Base-by-base conservation (phyloP, 2,888 invertebrate genomes). In the Venusia cambrica region DNA sequence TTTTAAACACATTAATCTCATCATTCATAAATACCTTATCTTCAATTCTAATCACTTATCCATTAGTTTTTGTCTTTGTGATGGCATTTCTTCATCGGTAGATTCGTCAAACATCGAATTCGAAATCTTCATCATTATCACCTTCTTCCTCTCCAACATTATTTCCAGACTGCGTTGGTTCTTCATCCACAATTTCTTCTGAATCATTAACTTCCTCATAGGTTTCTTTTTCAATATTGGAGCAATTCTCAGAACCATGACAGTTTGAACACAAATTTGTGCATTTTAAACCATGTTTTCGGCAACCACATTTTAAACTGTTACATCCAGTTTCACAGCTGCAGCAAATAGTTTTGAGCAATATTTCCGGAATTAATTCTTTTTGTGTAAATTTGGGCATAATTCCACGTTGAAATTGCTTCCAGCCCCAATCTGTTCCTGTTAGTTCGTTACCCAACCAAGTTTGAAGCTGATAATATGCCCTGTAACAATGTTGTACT, bases 311-410 rank as follows among this genome's bases (percentile, higher is more conserved):
- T 45, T 43, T 47, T 41, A 42, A 45, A 47, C 41, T 45, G 41
- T 45, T 45, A 38, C 47, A 45, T 44, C 43, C 43, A 47, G 51
- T 45, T 46, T 48, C 42, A 46, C 43, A 45, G 42, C 46, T n/a
- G n/a, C 48, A 51, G 51, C 46, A 50, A 47, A 45, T 47, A 41
- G 43, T 48, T 51, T 46, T 45, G 38, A 46, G 40, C 39, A 51
- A 44, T 29, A 42, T 35, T 49, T 38, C 45, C 36, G 47, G 45
- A 50, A 40, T 50, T 38, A 45, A n/a, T 24, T 33, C 26, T 4
- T 36, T 29, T 36, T 36, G 6, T 25, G 34, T 45, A 42, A 46
- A 42, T 46, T 46, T 46, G 39, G 39, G 38, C 42, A 39, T 42
- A 39, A 42, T 42, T 15, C 36, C 42, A 34, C 36, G 32, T 36